Evolutionary conservation across 1,140 invertebrate genomes (phyloP), one percentile per base, ranked within the genome.

Genomic region (Pantala flavescens): DNA sequence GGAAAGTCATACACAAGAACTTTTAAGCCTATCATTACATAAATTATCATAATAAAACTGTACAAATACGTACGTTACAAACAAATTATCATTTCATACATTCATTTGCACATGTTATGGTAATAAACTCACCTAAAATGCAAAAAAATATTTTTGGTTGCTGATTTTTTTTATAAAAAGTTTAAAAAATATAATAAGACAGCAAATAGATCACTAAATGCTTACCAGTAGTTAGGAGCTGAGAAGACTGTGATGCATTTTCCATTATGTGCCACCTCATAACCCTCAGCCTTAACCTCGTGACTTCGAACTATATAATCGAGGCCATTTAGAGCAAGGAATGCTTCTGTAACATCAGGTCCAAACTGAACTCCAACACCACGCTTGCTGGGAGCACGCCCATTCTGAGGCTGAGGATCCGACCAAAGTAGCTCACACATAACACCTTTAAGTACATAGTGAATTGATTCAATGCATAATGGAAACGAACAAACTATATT

Each of bases 371-470:
- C 92, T 23, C 97, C 98, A 7, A 99, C 96, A 2, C 98, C 98
- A 76, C 98, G 88, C 84, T 98, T 99, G 77, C 96, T 98, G 0
- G 95, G 92, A 0, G 94, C 89, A 49, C 94, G 84, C 0, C 98
- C 98, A 71, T 81, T 79, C 82, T 91, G 89, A 11, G 91, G 90
- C 82, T 98, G 97, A 0, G 98, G 98, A 86, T 99, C 98, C 0
- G 96, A 98, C 98, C 98, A 99, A 11, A 99, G 84, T 72, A 99
- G 84, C 82, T 99, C 97, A 82, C 96, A 99, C 97, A 99, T 99
- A 55, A 94, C 84, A 77, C 92, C 86, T 86, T 74, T 75, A 77
- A 78, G 77, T 75, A 75, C 74, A 71, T 24, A 16, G 63, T 42
- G 42, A 14, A 71, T 74, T 43, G 14, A 36, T 72, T 14, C 16